Evolutionary conservation across 2,888 invertebrate genomes (phyloP).

Genomic region (Nematopogon swammerdamellus): DNA sequence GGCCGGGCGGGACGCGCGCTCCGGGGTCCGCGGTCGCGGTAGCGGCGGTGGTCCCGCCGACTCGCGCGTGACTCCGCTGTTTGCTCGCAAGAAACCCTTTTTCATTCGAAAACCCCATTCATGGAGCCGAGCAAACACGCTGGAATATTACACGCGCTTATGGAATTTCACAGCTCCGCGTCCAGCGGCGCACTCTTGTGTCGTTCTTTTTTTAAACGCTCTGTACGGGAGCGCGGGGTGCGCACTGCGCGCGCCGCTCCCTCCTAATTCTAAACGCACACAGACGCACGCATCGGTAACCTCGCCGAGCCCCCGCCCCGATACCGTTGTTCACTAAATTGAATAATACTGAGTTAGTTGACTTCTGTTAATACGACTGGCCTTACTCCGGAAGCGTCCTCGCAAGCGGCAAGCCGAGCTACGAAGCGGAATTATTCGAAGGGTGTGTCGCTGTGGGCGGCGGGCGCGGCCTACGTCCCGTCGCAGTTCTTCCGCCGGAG

Average conservation of each 20-base stretch:
- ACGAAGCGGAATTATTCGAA: slow-evolving; percentile 26
- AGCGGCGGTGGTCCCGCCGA: slow-evolving; percentile 1
- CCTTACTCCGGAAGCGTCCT: too few species aligned
- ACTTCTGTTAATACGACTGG: slow-evolving; percentile 27
- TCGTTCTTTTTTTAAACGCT: not conserved
- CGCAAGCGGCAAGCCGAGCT: too few species aligned
- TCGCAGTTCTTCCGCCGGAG: slow-evolving; percentile 47
- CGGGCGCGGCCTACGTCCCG: slow-evolving; percentile 35
- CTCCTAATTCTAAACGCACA: not conserved
- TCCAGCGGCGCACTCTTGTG: slow-evolving; percentile 26
- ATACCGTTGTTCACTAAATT: slow-evolving; percentile 28
- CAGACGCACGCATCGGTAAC: not conserved
- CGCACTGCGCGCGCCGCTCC: not conserved
- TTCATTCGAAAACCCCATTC: slow-evolving; percentile 51
- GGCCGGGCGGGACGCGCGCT: too few species aligned
- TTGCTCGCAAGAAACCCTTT: slow-evolving; percentile 51
- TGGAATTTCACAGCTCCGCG: slow-evolving; percentile 53
- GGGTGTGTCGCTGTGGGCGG: slow-evolving; percentile 12
- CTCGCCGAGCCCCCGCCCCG: slow-evolving; percentile 26
- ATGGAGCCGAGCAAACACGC: slow-evolving; percentile 49
- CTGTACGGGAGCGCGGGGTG: not conserved
- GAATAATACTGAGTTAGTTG: slow-evolving; percentile 57
- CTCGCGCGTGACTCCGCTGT: slow-evolving; percentile 21
- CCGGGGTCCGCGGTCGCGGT: too few species aligned
- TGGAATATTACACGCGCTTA: slow-evolving; percentile 49